Conservation (phyloP, 2,797 vertebrate species). For the Peromyscus attwateri region DNA sequence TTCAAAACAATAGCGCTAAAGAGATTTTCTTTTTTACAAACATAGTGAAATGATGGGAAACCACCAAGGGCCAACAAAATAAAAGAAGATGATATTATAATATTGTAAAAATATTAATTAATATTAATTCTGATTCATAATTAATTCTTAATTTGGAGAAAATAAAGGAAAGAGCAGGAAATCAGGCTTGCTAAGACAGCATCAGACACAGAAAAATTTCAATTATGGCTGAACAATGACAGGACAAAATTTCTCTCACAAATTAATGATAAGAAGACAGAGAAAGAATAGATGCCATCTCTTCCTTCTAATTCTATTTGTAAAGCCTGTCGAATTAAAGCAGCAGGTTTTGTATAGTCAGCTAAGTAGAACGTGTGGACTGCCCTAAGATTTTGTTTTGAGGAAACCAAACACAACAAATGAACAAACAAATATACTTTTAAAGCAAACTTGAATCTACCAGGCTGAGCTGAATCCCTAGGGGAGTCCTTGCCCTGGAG, state of each 20-base stretch:
- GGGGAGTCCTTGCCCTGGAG: too few species aligned
- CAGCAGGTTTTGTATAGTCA: not conserved
- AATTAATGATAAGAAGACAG: constrained; percentile 8
- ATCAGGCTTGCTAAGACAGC: not conserved
- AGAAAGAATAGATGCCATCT: not conserved
- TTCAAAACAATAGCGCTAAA: not conserved
- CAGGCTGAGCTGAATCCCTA: too few species aligned
- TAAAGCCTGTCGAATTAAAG: not conserved
- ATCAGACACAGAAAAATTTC: not conserved
- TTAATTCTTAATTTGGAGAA: not conserved
- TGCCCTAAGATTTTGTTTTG: not conserved
- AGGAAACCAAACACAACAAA: not conserved
- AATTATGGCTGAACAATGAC: not conserved
- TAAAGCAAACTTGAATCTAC: not conserved
- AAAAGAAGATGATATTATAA: not conserved
- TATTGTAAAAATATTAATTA: not conserved
- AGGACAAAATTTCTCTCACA: not conserved
- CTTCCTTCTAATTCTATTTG: not conserved
- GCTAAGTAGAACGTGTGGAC: not conserved
- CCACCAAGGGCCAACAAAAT: not conserved
- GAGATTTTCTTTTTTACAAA: not conserved
- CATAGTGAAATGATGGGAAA: not conserved
- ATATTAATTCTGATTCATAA: not conserved
- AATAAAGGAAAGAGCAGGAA: not conserved
- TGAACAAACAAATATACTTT: not conserved